Percentiles rank a stretch among this genome's conserved stretches.
These are phyloP conservation scores for Numida meleagris DNA, from an alignment of 2,113 vertebrate genomes.

Conservation along the genomic window DNA sequence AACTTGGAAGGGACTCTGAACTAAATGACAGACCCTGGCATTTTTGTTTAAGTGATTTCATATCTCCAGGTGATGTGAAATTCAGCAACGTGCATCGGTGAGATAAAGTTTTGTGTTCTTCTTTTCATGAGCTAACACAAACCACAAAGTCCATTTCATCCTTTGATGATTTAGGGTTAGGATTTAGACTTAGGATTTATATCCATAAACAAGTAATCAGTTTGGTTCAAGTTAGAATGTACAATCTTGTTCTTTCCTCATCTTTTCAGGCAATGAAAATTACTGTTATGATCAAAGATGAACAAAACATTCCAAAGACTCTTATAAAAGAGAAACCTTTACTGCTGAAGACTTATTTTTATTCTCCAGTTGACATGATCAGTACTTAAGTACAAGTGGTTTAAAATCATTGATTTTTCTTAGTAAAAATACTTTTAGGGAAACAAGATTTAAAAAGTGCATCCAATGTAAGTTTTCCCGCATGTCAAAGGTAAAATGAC, in stretches of 20 bases:
- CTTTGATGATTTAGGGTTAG: background rate
- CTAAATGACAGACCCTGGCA: background rate
- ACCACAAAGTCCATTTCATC: background rate
- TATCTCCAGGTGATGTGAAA: background rate
- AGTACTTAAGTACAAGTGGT: conserved; percentile 8
- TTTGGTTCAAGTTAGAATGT: no score
- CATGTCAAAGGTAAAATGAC: background rate
- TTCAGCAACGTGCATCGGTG: background rate
- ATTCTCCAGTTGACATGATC: conserved; percentile 8
- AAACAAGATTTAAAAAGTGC: background rate
- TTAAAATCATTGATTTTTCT: conserved; percentile 7
- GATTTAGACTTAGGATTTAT: conserved; percentile 18
- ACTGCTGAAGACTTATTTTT: conserved; percentile 41
- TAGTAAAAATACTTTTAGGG: background rate
- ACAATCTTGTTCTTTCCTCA: background rate
- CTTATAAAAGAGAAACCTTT: conserved; percentile 31
- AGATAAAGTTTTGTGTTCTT: conserved; percentile 25
- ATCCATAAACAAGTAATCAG: background rate
- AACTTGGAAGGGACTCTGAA: background rate
- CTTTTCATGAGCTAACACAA: conserved; percentile 44
- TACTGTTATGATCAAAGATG: conserved; percentile 4
- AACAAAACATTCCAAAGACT: background rate
- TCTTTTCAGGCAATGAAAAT: conserved; percentile 37
- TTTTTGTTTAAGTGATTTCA: background rate
- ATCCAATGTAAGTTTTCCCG: background rate